Conservation (phyloP, 2,797 vertebrate genomes). For the Coluber constrictor region DNA sequence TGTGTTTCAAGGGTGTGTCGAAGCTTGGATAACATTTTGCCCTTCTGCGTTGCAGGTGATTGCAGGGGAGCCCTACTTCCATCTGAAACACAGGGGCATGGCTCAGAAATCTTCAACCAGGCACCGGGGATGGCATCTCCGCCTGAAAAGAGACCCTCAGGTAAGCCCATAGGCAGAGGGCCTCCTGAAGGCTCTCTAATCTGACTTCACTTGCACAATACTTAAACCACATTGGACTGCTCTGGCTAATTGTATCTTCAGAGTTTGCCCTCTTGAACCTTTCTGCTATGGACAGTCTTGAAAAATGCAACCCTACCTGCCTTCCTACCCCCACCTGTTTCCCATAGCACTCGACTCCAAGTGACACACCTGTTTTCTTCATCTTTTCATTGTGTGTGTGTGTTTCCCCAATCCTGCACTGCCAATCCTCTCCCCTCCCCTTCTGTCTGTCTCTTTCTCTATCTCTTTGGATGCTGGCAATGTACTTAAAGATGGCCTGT, state of each 20-base stretch:
- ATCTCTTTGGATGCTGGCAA: not conserved
- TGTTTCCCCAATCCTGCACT: fast-evolving
- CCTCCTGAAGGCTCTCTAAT: not conserved
- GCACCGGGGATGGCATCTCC: slow-evolving; percentile 67
- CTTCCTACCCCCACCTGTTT: not conserved
- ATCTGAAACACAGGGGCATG: slow-evolving; percentile 69
- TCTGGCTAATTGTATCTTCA: not conserved
- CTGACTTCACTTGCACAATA: not conserved
- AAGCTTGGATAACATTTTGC: not conserved
- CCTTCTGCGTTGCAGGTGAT: slow-evolving; percentile 61
- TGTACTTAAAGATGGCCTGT: not conserved
- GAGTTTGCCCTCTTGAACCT: not conserved
- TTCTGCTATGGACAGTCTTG: not conserved
- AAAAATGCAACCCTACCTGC: not conserved
- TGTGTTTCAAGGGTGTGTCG: not conserved
- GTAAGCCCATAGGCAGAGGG: slow-evolving; percentile 48
- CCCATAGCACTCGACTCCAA: not conserved
- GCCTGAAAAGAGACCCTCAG: slow-evolving; percentile 70
- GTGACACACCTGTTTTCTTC: not conserved
- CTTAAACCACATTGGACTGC: not conserved
- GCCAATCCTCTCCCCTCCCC: not conserved
- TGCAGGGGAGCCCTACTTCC: slow-evolving; percentile 68
- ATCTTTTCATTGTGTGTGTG: not conserved
- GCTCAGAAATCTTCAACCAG: slow-evolving; percentile 61
- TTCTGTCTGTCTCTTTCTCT: not conserved